A percentile compares a stretch with the other conserved stretches of the same genome.
These are phyloP conservation scores for Iphiclides podalirius DNA, from an alignment of 2,888 invertebrate genomes.

Conservation along the genomic window DNA sequence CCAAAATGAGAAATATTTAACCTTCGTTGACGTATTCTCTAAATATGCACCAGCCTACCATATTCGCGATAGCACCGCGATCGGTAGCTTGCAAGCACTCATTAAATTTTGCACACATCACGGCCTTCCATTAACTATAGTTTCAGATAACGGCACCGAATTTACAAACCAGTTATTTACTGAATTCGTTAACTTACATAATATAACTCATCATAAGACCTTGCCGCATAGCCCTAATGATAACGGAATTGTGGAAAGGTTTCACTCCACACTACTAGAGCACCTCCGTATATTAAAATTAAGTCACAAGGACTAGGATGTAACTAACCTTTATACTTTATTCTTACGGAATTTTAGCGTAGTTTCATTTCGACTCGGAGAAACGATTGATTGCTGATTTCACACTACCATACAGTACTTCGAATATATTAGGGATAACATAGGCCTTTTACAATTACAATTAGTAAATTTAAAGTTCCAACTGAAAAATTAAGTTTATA, in stretches of 20 bases:
- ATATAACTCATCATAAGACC: background rate
- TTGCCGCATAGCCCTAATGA: background rate
- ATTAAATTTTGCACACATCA: slow-evolving; percentile 15
- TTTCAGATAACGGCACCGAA: slow-evolving; percentile 17
- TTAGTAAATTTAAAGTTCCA: background rate
- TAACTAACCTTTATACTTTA: background rate
- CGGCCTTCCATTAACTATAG: slow-evolving; percentile 11
- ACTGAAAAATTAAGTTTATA: background rate
- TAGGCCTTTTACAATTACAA: background rate
- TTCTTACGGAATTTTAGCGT: background rate
- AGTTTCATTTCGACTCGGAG: background rate
- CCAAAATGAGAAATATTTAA: slow-evolving; percentile 20
- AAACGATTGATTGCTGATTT: background rate
- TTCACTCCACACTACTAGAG: too few relatives aligned
- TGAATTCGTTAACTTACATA: background rate
- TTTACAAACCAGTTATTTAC: slow-evolving; percentile 11
- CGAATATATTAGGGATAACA: background rate
- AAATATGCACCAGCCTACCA: slow-evolving; percentile 21
- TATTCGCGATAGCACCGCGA: slow-evolving; percentile 7
- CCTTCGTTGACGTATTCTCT: slow-evolving; percentile 17
- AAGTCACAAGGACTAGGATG: background rate
- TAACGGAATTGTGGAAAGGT: too few relatives aligned
- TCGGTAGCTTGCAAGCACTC: slow-evolving; percentile 13
- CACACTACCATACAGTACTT: background rate
- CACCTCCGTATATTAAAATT: too few relatives aligned